Evolutionary conservation across 2,113 vertebrate genomes (phyloP), one percentile per base, ranked within the genome.

Genomic region (Corythoichthys intestinalis): DNA sequence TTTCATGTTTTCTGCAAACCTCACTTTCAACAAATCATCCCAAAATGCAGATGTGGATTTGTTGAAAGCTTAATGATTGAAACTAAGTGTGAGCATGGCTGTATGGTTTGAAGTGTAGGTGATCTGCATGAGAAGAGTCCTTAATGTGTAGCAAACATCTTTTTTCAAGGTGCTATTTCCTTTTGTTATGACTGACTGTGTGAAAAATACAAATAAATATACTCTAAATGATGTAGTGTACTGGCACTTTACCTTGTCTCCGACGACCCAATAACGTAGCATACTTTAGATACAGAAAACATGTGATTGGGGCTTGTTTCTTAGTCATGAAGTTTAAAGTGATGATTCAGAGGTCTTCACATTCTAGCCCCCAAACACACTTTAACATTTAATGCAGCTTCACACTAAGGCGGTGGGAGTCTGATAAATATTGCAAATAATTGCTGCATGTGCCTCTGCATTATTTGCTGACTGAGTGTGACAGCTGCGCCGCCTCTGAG

Each of bases 371-470:
- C 56, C 61, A 12, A 70, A 61, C 50, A 47, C 67, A 69, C 50
- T 39, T 75, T 66, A 81, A 76, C 61, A 66, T 78, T 74, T 65
- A 70, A 75, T 64, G 78, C 8, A 37, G n/a, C 65, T 70, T 61
- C 67, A 69, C 62, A 73, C 58, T 66, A 49, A 67, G 13, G 17
- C 58, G 11, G 46, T 57, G 65, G 62, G 52, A 13, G 48, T 57
- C 70, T 71, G 65, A 78, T 84, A 76, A 81, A 86, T 83, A 77
- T 73, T 86, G 75, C 77, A 81, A 71, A 74, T 59, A 64, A 38
- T 39, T 64, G 44, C 75, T 72, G 9, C 4, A 7, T 41, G 15
- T 4, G 53, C 2, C 46, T 66, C 52, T 14, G 69, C 63, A 67
- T 75, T 74, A 61, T 63, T 63, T 47, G 41, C 61, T 63, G 61